Percentiles rank a stretch among this genome's conserved stretches.
Evolutionary conservation across 2,888 invertebrate genomes (phyloP).

Genomic region (Philhelius pedissequus): DNA sequence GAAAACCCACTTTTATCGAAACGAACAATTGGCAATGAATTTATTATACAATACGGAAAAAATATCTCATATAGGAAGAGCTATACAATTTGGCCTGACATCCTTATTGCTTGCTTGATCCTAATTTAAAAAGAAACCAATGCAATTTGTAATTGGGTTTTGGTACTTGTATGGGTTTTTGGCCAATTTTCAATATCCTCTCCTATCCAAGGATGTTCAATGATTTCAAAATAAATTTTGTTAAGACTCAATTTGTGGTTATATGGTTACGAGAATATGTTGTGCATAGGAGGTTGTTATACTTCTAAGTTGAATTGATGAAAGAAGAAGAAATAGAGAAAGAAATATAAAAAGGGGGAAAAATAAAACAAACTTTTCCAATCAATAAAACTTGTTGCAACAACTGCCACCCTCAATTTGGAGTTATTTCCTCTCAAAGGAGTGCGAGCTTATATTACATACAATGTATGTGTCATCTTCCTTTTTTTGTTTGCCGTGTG

Average conservation of each 20-base stretch:
- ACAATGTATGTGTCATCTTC: background rate
- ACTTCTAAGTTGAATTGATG: background rate
- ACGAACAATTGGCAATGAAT: constrained; percentile 6
- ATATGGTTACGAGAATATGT: background rate
- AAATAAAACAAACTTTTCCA: constrained; percentile 31
- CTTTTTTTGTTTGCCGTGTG: background rate
- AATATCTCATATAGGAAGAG: background rate
- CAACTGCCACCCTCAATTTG: constrained; percentile 17
- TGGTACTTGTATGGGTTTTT: constrained; percentile 30
- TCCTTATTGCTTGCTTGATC: background rate
- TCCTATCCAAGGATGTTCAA: constrained; percentile 15
- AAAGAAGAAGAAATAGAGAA: background rate
- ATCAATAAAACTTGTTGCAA: constrained; percentile 65
- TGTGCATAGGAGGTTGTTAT: background rate
- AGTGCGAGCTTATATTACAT: background rate
- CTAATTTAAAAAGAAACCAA: constrained; percentile 17
- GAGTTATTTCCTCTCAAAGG: background rate
- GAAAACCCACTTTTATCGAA: background rate
- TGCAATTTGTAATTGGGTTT: constrained; percentile 52
- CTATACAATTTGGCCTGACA: background rate
- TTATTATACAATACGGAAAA: background rate
- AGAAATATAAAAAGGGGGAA: background rate
- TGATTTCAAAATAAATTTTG: background rate
- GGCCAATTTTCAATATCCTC: background rate
- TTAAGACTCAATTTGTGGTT: constrained; percentile 37